Evolutionary conservation across 2,888 invertebrate species (phyloP), one percentile per base, ranked within the genome.

Genomic region (Chalcis sispes): DNA sequence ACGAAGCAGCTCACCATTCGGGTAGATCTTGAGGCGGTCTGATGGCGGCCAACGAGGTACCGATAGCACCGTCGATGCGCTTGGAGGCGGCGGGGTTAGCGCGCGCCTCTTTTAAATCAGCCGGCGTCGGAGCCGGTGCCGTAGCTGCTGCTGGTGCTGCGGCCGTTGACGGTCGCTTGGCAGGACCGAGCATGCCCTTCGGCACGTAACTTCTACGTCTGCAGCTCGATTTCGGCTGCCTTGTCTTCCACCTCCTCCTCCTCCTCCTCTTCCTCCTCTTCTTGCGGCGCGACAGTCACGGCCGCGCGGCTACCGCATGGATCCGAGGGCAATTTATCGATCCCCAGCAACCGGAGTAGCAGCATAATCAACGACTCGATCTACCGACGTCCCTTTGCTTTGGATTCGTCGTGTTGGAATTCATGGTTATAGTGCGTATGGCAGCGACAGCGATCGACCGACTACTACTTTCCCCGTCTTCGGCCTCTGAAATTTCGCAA

Each of bases 281-380:
- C 8, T 32, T 32, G 32, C n/a, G 32, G 32, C 32, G 3, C 32
- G 32, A 8, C 32, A 5, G 32, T 8, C 8, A 3, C 8, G 8
- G 32, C 32, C 32, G 8, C 5, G 32, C 32, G 2, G 42, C 42
- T 42, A 36, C 2, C 80, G 80, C 85, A 84, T 82, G 81, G 82
- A 79, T 84, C 80, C 78, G 84, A 85, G 81, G 83, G 82, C 79
- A 84, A 82, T 80, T 85, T 84, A 81, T 85, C 83, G 77, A 84
- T 81, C 77, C 83, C 82, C 58, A 82, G 77, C 61, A 82, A 80
- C 85, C 85, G 85, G 74, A 81, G 83, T 81, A 80, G 83, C 85
- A 83, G 85, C 67, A 67, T 67, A 67, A 67, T 67, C 67, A 67
- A 29, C 46, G 25, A 65, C 81, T 32, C 8, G 10, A 36, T 7